Base-by-base conservation (phyloP, 2,113 vertebrate genomes). In the Microcebus griseorufus region DNA sequence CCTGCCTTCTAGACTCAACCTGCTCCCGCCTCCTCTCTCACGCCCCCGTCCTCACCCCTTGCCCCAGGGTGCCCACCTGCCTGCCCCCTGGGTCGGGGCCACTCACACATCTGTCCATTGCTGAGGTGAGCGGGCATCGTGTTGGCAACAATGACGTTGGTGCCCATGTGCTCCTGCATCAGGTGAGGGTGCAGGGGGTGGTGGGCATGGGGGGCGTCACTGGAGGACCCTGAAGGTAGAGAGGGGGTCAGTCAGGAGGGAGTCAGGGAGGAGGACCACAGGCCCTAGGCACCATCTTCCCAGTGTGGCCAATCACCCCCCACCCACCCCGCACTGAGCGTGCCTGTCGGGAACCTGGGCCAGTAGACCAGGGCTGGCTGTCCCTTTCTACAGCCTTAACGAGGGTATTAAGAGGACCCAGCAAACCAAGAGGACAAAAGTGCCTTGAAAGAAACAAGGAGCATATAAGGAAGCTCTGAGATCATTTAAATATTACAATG, bases 51-150 rank as follows among this genome's bases (percentile, higher is more conserved):
- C 60, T 69, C 58, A 34, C 64, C 94, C 97, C 62, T 79, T 55
- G n/a, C 58, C 90, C 87, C 70, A 64, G 39, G 80, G 45, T 97
- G 96, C 98, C 96, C 97, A 98, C 98, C 98, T 98, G 97, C 92
- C 97, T 98, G 98, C 62, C 96, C 97, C 95, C 97, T 98, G 81
- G 98, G 97, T 37, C 95, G 97, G 96, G 32, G 78, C 95, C 98
- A 99, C 99, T 99, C 98, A 99, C 99, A 99, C 98, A 99, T 99
- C 99, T 99, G 99, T 98, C 99, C 99, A 0, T 99, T 99, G 97
- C 99, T 99, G 98, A 99, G 99, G 64, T 99, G 99, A 96, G 99
- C 98, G 42, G 99, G 99, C 99, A 99, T 99, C 58, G 98, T 99
- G 98, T 99, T 99, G 98, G 99, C 97, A 89, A 99, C 99, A 9